Percentiles rank a stretch among this genome's conserved stretches.
These are phyloP conservation scores for Noctilio leporinus DNA, from an alignment of 2,113 vertebrate species.

Conservation along the genomic window DNA sequence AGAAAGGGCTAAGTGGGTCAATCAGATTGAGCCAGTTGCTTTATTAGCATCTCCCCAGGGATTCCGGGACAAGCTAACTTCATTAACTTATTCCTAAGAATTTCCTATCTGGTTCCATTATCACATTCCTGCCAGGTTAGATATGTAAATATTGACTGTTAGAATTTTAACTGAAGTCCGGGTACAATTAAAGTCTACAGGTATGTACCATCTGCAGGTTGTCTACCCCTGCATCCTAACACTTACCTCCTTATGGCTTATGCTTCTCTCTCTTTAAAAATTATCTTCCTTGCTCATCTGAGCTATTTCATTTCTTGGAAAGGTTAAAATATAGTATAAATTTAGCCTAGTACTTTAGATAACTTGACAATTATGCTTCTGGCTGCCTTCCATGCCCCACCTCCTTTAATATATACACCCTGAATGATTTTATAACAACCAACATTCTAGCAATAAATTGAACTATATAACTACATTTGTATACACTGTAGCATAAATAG, in stretches of 20 bases:
- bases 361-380: conserved; percentile 70
- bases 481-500: conserved; percentile 75
- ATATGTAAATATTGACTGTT: too few relatives aligned
- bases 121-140: too few relatives aligned
- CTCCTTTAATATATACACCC: conserved; percentile 30
- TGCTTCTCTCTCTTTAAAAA: background rate
- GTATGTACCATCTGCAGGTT: too few relatives aligned
- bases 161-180: too few relatives aligned
- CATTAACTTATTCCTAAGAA: too few relatives aligned
- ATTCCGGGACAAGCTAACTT: too few relatives aligned
- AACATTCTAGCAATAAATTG: conserved; percentile 79
- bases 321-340: conserved; percentile 58
- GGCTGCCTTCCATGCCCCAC: conserved; percentile 42
- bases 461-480: conserved; percentile 78
- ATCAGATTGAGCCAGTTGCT: too few relatives aligned
- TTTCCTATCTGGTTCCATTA: too few relatives aligned
- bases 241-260: conserved; percentile 9
- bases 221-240: too few relatives aligned
- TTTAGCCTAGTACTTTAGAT: conserved; percentile 65
- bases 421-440: conserved; percentile 75
- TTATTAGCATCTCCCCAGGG: too few relatives aligned
- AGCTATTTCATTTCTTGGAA: conserved; percentile 67
- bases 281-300: conserved; percentile 11
- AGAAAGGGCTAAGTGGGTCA: too few relatives aligned
- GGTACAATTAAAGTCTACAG: too few relatives aligned